phyloP scores from a whole-genome alignment of 1,140 invertebrate species.

The Brachionus koreanus region DNA sequence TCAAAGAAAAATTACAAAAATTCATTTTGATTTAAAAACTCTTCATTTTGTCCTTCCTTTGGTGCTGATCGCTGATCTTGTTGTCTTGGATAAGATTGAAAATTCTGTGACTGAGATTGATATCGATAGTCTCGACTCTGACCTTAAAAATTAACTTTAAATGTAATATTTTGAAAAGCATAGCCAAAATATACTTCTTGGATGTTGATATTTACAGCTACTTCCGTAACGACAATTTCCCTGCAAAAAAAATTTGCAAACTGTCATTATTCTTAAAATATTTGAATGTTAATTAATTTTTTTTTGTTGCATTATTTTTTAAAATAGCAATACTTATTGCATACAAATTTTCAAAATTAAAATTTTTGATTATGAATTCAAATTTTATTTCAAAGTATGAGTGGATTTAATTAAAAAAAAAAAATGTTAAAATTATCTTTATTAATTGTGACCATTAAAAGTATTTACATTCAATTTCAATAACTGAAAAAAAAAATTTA shows the following conservation, averaged over 20 bases:
- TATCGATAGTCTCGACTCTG: not conserved
- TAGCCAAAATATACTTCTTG: not conserved
- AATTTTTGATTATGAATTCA: no score
- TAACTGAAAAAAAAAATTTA: not conserved
- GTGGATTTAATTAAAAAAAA: no score
- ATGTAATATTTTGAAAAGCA: not conserved
- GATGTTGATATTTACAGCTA: slow-evolving; percentile 1
- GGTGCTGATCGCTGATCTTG: not conserved
- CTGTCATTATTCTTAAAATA: not conserved
- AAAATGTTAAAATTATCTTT: not conserved
- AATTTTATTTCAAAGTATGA: no score
- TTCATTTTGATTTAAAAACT: not conserved
- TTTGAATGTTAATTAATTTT: not conserved
- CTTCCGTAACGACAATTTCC: not conserved
- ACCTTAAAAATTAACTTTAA: not conserved
- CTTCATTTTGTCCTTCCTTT: not conserved
- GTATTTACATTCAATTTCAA: slow-evolving; percentile 10
- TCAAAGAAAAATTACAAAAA: not conserved
- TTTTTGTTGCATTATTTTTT: not conserved
- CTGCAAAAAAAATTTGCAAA: slow-evolving; percentile 2
- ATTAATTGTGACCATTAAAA: not conserved
- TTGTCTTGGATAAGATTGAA: not conserved
- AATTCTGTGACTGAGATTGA: not conserved
- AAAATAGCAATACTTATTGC: not conserved
- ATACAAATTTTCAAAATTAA: not conserved